Percentiles rank a stretch among this genome's conserved stretches.
Evolutionary conservation across 2,888 invertebrate species (phyloP).

Genomic region (Nesidiocoris tenuis): DNA sequence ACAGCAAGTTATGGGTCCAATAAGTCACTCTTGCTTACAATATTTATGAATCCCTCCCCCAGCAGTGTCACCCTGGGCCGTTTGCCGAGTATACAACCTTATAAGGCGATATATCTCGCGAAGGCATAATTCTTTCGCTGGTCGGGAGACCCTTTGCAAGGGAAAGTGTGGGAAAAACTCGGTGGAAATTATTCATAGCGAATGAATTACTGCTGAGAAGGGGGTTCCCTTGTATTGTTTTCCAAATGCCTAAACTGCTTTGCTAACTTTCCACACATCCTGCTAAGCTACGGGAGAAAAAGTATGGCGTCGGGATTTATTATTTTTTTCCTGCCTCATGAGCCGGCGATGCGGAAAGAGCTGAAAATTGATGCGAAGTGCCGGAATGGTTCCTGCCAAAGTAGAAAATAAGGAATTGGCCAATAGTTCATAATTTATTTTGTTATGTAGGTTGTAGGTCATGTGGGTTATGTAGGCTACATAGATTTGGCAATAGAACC

Average conservation of each 20-base stretch:
- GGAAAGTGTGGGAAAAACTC: conserved; percentile 35
- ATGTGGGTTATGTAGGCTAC: too few species aligned
- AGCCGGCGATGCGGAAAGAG: too few species aligned
- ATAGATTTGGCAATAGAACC: too few species aligned
- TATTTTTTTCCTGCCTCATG: too few species aligned
- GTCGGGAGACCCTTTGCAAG: conserved; percentile 3
- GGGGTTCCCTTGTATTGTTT: conserved; percentile 29
- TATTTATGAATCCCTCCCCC: conserved; percentile 32
- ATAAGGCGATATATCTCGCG: conserved; percentile 36
- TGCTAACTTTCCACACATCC: conserved; percentile 18
- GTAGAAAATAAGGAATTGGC: too few species aligned
- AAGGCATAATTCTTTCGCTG: conserved; percentile 27
- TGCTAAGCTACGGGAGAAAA: too few species aligned
- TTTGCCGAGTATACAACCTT: conserved; percentile 15
- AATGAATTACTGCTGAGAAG: conserved; percentile 22
- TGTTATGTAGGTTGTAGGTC: too few species aligned
- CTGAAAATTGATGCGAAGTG: too few species aligned
- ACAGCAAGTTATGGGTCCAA: conserved; percentile 33
- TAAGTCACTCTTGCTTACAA: conserved; percentile 23
- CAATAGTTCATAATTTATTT: too few species aligned
- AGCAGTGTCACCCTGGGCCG: neutral
- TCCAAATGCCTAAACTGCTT: conserved; percentile 33
- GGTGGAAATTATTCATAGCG: conserved; percentile 34
- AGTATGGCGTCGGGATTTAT: too few species aligned
- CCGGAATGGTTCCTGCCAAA: too few species aligned